Conservation (phyloP, 2,113 vertebrate genomes). For the Haemorhous mexicanus region DNA sequence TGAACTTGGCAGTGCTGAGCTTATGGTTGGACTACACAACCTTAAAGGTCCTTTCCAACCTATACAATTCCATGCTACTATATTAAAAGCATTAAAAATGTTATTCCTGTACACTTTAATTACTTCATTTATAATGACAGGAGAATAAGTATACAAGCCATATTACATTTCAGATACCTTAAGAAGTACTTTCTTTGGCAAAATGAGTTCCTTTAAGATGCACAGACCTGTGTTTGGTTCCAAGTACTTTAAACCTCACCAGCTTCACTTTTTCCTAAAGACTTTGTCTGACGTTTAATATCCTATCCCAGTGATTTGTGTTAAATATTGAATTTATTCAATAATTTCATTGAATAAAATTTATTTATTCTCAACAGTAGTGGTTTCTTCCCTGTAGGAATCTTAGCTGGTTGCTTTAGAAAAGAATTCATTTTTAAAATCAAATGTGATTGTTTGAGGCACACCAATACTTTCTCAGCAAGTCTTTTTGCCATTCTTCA, state of each 20-base stretch:
- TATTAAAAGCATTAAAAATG: not conserved
- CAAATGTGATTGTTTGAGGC: not conserved
- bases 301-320: not conserved
- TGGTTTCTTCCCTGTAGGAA: not conserved
- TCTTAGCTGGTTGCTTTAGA: not conserved
- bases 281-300: constrained; percentile 15
- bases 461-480: not conserved
- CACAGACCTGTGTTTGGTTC: not conserved
- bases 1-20: not conserved
- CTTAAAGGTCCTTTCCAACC: not conserved
- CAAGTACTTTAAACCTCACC: not conserved
- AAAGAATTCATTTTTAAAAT: constrained; percentile 27
- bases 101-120: not conserved
- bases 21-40: not conserved
- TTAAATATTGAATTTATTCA: constrained; percentile 15
- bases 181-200: not conserved
- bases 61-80: not conserved
- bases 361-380: not conserved
- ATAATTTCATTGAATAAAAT: not conserved
- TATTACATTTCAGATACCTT: not conserved
- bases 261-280: not conserved
- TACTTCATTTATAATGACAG: not conserved
- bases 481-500: constrained; percentile 4
- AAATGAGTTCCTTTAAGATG: not conserved
- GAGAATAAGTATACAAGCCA: not conserved